Evolutionary conservation across 2,797 vertebrate species (phyloP), one percentile per base, ranked within the genome.

Genomic region (Malacoctenus gilli): DNA sequence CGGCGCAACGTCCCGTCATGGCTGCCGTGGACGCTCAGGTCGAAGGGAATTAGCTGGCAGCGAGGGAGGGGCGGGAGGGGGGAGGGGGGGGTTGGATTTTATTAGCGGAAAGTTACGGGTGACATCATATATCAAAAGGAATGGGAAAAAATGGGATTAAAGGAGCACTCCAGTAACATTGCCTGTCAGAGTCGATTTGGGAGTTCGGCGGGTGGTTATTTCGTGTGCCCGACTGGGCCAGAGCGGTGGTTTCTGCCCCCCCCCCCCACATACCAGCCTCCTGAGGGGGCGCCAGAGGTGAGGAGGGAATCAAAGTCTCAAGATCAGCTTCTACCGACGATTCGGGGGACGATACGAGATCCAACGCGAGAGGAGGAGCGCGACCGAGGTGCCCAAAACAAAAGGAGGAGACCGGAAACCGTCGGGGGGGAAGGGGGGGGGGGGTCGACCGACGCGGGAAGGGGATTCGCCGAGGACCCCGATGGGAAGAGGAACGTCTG

Each of bases 401-500:
- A n/a, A n/a, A n/a, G n/a, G n/a, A n/a, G n/a, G n/a, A n/a, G n/a
- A n/a, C n/a, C n/a, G n/a, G n/a, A n/a, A n/a, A n/a, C n/a, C n/a
- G n/a, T n/a, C n/a, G n/a, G n/a, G n/a, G n/a, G n/a, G n/a, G n/a
- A n/a, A n/a, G n/a, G n/a, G n/a, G n/a, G n/a, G n/a, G n/a, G n/a
- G n/a, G n/a, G n/a, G n/a, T n/a, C n/a, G n/a, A n/a, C n/a, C n/a
- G n/a, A n/a, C n/a, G n/a, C n/a, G n/a, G n/a, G n/a, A n/a, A n/a
- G n/a, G n/a, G n/a, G n/a, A n/a, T n/a, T n/a, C n/a, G n/a, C 31
- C 61, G 3, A 35, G 39, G 22, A 59, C 15, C 31, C 43, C 52
- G 32, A 49, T 54, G 50, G 55, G 61, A 66, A 75, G 65, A 28
- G 8, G 59, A 7, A 19, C 30, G 55, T 51, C 49, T 52, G 52